Evolutionary conservation across 2,113 vertebrate genomes (phyloP), one percentile per base, ranked within the genome.

Genomic region (Thymallus thymallus): DNA sequence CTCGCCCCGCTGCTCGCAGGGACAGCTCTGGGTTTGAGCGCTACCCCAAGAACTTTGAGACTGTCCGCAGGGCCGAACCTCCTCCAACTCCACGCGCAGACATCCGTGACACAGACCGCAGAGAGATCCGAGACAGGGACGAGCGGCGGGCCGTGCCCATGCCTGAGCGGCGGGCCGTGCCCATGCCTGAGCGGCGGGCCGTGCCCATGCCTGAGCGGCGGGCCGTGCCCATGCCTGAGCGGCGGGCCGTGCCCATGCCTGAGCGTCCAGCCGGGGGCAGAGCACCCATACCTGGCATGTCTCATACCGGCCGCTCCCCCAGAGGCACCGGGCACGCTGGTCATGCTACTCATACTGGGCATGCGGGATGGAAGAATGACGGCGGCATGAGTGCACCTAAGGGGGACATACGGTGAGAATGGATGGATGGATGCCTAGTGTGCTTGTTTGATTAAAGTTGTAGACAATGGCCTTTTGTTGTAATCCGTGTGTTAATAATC

Each of bases 11-110:
- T 26, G 88, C 93, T 35, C 91, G 95, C 63, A 93, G 96, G 73
- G 95, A 98, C 64, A 90, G 94, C 41, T 86, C 95, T 0, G 89
- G 91, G 13, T 97, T 98, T 78, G 96, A 98, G 77, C 95, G 61
- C 22, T 99, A 96, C 51, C 95, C 95, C 4, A 98, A 99, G 88
- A 94, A 80, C 83, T 99, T 98, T 76, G 94, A 93, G 7, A 89
- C 94, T 0, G 95, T 96, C 18, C 91, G 96, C 79, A 93, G 97
- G 80, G 87, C 94, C 0, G 96, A 98, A 61, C 88, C 88, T 0
- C 86, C 86, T 0, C 92, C 94, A 51, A 85, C 90, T 64, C 89
- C 94, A 6, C 90, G 96, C 12, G 79, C 89, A 0, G 96, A 98
- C 48, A 93, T 98, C 3, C 87, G 96, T 13, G 96, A 98, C 84